Percentiles rank a stretch among this genome's conserved stretches.
Conservation (phyloP, 2,113 vertebrate species). For the Tetrax tetrax region DNA sequence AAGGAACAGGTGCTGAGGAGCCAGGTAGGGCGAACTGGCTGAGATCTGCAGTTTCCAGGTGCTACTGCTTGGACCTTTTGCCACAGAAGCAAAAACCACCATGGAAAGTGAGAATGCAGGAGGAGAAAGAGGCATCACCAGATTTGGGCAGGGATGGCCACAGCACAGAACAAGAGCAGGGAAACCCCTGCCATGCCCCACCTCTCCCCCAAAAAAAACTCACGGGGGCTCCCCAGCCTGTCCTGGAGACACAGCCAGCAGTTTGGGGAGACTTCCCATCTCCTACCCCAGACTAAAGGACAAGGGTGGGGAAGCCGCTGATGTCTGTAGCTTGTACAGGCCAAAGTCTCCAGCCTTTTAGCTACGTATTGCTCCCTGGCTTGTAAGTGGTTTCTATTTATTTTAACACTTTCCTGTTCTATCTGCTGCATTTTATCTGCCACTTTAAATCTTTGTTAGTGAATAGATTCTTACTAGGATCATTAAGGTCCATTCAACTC, state of each 20-base stretch:
- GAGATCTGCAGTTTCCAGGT: not conserved
- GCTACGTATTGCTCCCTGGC: not conserved
- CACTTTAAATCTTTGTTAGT: not conserved
- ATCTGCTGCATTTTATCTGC: not conserved
- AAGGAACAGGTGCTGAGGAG: not conserved
- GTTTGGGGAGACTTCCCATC: not conserved
- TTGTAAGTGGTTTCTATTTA: constrained; percentile 38
- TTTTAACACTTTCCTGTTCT: constrained; percentile 26
- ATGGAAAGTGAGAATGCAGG: not conserved
- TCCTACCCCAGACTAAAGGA: not conserved
- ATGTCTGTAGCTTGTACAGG: not conserved
- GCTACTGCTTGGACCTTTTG: not conserved
- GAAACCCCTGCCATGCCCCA: fast-evolving
- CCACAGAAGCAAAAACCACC: not conserved
- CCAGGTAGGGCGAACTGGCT: not conserved
- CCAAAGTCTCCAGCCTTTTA: constrained; percentile 5
- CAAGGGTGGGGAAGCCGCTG: not conserved
- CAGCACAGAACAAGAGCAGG: fast-evolving
- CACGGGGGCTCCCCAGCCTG: not conserved
- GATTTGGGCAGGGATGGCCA: not conserved
- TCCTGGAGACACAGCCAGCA: not conserved
- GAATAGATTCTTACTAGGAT: not conserved
- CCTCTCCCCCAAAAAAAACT: not conserved
- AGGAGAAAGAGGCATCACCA: not conserved
- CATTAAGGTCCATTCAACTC: constrained; percentile 41